phyloP scores from a whole-genome alignment of 1,140 invertebrate species.

The Drosophila navojoa region DNA sequence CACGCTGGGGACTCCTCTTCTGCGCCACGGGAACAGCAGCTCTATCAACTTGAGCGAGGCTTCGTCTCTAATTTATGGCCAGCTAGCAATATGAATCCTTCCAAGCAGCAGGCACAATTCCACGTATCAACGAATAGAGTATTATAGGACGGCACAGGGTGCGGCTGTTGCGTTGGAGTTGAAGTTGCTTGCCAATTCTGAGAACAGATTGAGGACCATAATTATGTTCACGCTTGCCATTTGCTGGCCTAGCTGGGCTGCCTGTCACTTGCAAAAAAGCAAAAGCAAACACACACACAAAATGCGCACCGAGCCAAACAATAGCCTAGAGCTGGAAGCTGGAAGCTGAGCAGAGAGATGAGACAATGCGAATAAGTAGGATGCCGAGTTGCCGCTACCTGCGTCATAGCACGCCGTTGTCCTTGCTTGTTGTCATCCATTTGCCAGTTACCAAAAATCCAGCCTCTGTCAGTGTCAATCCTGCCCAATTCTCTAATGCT shows the following conservation, averaged over 20 bases:
- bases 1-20: constrained; percentile 11
- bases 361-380: constrained; percentile 43
- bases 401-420: constrained; percentile 48
- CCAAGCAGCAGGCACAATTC: constrained; percentile 53
- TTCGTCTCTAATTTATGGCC: constrained; percentile 63
- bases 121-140: constrained; percentile 32
- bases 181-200: constrained; percentile 45
- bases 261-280: constrained; percentile 71
- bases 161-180: constrained; percentile 28
- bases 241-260: constrained; percentile 15
- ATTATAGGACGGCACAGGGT: constrained; percentile 19
- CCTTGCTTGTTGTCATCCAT: constrained; percentile 32
- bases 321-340: constrained; percentile 13
- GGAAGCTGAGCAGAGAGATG: constrained; percentile 22
- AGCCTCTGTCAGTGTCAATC: constrained; percentile 46
- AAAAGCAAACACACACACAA: constrained; percentile 56
- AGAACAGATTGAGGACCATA: constrained; percentile 75
- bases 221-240: constrained; percentile 72
- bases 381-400: constrained; percentile 39
- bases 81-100: constrained; percentile 52
- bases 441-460: constrained; percentile 11
- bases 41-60: constrained; percentile 49
- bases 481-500: constrained; percentile 41
- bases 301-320: constrained; percentile 46
- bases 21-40: constrained; percentile 52